phyloP scores from a whole-genome alignment of 2,113 vertebrate species.

The Alces alces region DNA sequence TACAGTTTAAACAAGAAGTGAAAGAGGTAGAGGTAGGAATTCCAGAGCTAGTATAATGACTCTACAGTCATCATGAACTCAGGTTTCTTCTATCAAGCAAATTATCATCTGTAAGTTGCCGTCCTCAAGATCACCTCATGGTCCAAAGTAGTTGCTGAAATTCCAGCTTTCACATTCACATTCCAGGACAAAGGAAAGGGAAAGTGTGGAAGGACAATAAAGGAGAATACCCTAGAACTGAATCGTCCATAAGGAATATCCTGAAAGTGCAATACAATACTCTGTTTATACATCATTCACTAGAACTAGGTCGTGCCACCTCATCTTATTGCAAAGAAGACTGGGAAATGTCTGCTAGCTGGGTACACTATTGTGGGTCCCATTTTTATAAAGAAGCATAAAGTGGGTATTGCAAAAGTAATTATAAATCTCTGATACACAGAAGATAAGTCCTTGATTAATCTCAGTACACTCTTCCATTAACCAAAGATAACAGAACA shows the following conservation, averaged over 20 bases:
- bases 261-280: not conserved
- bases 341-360: not conserved
- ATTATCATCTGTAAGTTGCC: not conserved
- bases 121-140: not conserved
- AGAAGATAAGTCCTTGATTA: not conserved
- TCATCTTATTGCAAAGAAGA: not conserved
- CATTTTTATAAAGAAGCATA: not conserved
- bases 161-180: not conserved
- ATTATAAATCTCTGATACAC: not conserved
- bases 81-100: not conserved
- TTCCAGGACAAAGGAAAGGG: not conserved
- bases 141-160: not conserved
- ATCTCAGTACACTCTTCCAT: not conserved
- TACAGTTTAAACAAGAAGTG: not conserved
- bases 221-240: not conserved
- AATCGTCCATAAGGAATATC: not conserved
- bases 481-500: not conserved
- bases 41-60: not conserved
- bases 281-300: not conserved
- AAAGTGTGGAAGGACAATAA: not conserved
- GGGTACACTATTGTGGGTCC: not conserved
- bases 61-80: not conserved
- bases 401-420: not conserved
- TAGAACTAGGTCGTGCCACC: not conserved
- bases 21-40: not conserved